phyloP scores from a whole-genome alignment of 2,113 vertebrate genomes.

The Cervus canadensis region DNA sequence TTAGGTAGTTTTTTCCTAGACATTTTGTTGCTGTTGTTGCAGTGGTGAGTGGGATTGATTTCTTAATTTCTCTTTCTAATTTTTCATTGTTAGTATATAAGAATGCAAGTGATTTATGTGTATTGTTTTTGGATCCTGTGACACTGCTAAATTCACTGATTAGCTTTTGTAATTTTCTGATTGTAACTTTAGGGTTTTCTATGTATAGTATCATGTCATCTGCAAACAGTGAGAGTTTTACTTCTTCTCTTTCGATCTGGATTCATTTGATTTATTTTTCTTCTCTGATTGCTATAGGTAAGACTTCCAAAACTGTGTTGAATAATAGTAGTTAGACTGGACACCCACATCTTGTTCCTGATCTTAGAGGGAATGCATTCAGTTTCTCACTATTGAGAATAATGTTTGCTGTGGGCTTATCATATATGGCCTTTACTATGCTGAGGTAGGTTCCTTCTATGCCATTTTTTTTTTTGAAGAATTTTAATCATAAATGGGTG shows the following conservation, averaged over 20 bases:
- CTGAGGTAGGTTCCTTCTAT: not conserved
- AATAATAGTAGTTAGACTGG: not conserved
- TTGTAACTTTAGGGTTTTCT: not conserved
- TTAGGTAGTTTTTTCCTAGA: not conserved
- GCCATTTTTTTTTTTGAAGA: not conserved
- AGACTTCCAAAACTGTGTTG: not conserved
- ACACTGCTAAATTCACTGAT: not conserved
- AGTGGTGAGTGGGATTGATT: not conserved
- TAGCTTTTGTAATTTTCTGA: not conserved
- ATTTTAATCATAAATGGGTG: not conserved
- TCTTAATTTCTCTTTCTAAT: not conserved
- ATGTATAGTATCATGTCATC: not conserved
- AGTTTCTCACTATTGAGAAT: not conserved
- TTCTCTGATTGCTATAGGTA: not conserved
- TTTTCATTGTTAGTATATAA: not conserved
- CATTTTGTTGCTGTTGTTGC: not conserved
- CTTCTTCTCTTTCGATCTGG: not conserved
- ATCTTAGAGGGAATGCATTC: not conserved
- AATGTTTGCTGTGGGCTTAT: not conserved
- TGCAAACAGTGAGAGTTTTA: not conserved
- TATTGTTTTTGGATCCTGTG: not conserved
- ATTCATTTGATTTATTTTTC: not conserved
- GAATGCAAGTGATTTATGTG: not conserved
- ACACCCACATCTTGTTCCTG: not conserved
- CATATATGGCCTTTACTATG: not conserved